Base-by-base conservation (phyloP, 1,140 invertebrate genomes). In the Fopius arisanus region DNA sequence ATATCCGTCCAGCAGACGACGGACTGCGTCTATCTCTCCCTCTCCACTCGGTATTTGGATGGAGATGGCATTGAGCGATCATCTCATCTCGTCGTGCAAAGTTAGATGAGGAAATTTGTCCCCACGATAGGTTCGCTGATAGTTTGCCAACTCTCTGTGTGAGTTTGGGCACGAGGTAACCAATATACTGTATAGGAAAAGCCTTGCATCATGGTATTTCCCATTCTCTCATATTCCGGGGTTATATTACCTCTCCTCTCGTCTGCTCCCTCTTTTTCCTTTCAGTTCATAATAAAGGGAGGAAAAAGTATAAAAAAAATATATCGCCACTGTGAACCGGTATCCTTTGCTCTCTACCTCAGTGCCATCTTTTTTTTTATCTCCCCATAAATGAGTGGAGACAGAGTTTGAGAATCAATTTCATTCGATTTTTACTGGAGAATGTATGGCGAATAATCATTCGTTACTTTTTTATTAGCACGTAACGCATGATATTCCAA, bases 91-190 rank as follows among this genome's bases (percentile, higher is more conserved):
- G 76, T 73, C 75, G 80, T 78, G 81, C 79, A 88, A 88, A 88
- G 86, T 87, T 88, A 86, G 86, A 87, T 86, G 86, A 87, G 86
- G 82, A 83, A 88, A 88, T 88, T 88, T 87, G 85, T 88, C 84
- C 80, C 76, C 77, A 80, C 82, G 83, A 86, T 86, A 82, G 85
- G 82, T 86, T 86, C 72, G 62, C 79, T 82, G 83, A 85, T 84
- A 86, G 84, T 85, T 87, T 77, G 75, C 80, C 77, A 86, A 87
- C 84, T 86, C 75, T 63, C 68, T 70, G 72, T 69, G 66, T 72
- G 70, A 73, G 75, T 74, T 37, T 63, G 59, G 26, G 19, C 12
- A 33, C 74, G 69, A 76, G 79, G 71, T 77, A 71, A 69, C 51
- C 63, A 72, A 72, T 59, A 67, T 72, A 80, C 77, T 78, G 78